Evolutionary conservation across 2,113 vertebrate genomes (phyloP), one percentile per base, ranked within the genome.

Genomic region (Lagopus muta): DNA sequence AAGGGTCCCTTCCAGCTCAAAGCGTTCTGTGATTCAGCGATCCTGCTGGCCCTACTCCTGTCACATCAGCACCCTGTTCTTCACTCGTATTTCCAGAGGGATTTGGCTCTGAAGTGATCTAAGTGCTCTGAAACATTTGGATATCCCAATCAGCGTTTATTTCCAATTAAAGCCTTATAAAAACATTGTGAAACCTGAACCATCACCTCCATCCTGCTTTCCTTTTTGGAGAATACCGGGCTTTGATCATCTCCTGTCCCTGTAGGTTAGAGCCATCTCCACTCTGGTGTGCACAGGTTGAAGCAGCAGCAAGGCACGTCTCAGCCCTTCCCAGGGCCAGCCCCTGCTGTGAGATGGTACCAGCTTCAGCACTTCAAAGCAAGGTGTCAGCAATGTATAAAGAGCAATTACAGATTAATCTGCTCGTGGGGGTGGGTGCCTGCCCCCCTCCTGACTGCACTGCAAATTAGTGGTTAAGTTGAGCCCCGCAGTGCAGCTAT

Each of bases 371-470:
- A 8, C 88, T 78, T 94, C 93, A 81, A 77, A 95, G 88, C 62
- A 75, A 76, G 54, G 86, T 82, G 83, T 92, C 78, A 89, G 81
- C 52, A 69, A 93, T 84, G 73, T 81, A 69, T 65, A 94, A 89
- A 45, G 73, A 94, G 81, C 89, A 84, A 86, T 94, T 94, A 92
- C 74, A 76, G 82, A 61, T 90, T 73, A 81, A 81, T 78, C 75
- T 64, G 84, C 91, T 74, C 9, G 65, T 88, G 86, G 52, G 88
- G 82, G 54, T 75, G 88, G 82, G 75, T 22, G 38, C 61, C 73
- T 94, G 76, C 89, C 82, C 89, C 82, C 43, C 65, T 76, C 82
- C 82, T 62, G 72, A 47, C 11, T 83, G 74, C 13, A 2, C 84
- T 57, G 66, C 70, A 71, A 90, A 80, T 86, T 85, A 86, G 75